Percentiles rank a stretch among this genome's conserved stretches.
Evolutionary conservation across 2,113 vertebrate genomes (phyloP).

Genomic region (Podocnemis expansa): DNA sequence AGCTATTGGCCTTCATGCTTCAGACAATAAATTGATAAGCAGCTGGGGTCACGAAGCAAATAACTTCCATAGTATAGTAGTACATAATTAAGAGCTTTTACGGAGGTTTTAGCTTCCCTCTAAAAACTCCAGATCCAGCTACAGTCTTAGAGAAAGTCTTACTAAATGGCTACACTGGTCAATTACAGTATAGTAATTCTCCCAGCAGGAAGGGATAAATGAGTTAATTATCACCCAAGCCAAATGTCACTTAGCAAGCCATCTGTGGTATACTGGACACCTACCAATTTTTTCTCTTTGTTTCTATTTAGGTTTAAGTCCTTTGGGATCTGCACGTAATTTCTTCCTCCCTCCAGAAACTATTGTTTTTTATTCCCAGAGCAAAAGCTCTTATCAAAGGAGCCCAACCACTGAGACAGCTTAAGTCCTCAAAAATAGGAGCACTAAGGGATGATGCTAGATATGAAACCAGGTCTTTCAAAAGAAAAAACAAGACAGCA

Average conservation of each 20-base stretch:
- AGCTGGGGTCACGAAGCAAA: neutral
- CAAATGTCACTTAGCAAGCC: neutral
- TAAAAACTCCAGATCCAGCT: neutral
- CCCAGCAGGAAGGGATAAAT: neutral
- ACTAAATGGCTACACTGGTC: neutral
- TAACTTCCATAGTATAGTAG: neutral
- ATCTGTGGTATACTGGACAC: neutral
- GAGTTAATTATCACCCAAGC: neutral
- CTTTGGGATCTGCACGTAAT: neutral
- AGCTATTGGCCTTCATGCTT: neutral
- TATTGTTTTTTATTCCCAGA: neutral
- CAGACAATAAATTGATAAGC: neutral
- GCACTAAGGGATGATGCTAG: accelerated
- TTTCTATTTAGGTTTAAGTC: neutral
- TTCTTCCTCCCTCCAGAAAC: neutral
- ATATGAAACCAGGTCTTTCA: neutral
- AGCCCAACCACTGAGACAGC: neutral
- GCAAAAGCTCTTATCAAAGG: neutral
- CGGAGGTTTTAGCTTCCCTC: neutral
- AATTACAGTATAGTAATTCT: neutral
- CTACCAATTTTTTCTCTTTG: neutral
- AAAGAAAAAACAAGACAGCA: neutral
- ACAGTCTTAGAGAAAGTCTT: neutral
- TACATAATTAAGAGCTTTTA: neutral
- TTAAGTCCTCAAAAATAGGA: neutral